These are phyloP conservation scores for Ruditapes philippinarum DNA, from an alignment of 1,140 invertebrate species.

Conservation along the genomic window DNA sequence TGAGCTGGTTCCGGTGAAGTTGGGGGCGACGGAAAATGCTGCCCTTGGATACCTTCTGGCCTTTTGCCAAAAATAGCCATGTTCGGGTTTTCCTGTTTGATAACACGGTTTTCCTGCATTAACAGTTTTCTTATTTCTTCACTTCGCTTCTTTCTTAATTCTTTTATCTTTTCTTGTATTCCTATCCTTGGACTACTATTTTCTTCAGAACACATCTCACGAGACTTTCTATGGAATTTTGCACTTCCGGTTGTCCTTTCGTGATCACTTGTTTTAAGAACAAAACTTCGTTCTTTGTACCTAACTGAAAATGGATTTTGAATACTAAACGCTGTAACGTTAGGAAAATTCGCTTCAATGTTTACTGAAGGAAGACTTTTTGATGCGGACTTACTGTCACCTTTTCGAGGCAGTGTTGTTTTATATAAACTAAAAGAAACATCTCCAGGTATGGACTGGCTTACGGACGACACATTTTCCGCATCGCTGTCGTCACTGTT, in stretches of 20 bases:
- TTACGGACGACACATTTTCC: background rate
- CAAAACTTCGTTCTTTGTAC: constrained; percentile 51
- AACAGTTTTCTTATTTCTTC: constrained; percentile 6
- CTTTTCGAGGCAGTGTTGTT: constrained; percentile 10
- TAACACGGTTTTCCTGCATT: background rate
- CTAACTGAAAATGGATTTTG: constrained; percentile 40
- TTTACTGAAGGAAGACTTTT: constrained; percentile 37
- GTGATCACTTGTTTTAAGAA: background rate
- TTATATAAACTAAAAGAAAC: constrained; percentile 15
- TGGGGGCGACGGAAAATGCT: background rate
- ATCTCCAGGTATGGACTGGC: background rate
- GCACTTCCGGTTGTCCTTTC: constrained; percentile 1
- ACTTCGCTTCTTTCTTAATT: background rate
- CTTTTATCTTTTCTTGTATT: too few species aligned
- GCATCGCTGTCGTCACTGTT: background rate
- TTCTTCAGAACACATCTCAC: background rate
- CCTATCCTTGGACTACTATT: background rate
- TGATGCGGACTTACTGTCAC: background rate
- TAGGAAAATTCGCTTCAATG: constrained; percentile 37
- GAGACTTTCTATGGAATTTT: background rate
- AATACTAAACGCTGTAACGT: background rate
- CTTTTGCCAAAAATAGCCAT: constrained; percentile 51
- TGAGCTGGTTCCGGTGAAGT: background rate
- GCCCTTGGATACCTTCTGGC: background rate
- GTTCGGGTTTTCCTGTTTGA: background rate